Evolutionary conservation across 1,140 invertebrate species (phyloP), one percentile per base, ranked within the genome.

Genomic region (Drosophila triauraria): DNA sequence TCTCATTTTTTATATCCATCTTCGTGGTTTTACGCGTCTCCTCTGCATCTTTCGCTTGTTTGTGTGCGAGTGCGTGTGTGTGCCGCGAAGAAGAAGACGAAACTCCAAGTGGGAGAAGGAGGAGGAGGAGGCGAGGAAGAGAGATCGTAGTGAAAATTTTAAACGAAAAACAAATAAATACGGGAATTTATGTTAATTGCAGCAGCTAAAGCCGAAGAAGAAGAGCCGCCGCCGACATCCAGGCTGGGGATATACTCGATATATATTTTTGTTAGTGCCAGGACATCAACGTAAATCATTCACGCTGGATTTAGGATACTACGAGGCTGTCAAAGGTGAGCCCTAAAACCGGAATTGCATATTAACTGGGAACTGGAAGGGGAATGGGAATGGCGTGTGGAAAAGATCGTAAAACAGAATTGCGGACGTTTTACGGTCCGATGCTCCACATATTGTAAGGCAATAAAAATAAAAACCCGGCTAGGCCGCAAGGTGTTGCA

Each of bases 241-340:
- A 86, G 53, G 72, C 64, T 32, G 38, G 47, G 42, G 15, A 67
- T 23, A 61, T 17, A n/a, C 47, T 54, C n/a, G 76, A 68, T 54
- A 64, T 48, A 59, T 71, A 80, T 63, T 75, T 71, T 62, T 72
- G 62, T 47, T 62, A 47, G 46, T 47, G 54, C 59, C 69, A 90
- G 81, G 78, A 82, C 64, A 70, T 75, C 35, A 75, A 92, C 63
- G 82, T 79, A 92, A 92, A 92, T 86, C 91, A 83, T 92, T 91
- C 91, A 92, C 88, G 88, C 91, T 92, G 91, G 91, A 92, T 92
- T 92, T 92, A 76, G 91, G 91, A 92, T 92, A 92, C 76, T 92
- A 92, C 91, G 91, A 92, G 63, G 91, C 91, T 92, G 91, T 92
- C 56, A 92, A 91, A 91, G 91, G 91, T 92, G 75, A 87, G 68